These are phyloP conservation scores for Sebastes hopkinsi DNA, from an alignment of 2,797 vertebrate genomes.

Conservation along the genomic window DNA sequence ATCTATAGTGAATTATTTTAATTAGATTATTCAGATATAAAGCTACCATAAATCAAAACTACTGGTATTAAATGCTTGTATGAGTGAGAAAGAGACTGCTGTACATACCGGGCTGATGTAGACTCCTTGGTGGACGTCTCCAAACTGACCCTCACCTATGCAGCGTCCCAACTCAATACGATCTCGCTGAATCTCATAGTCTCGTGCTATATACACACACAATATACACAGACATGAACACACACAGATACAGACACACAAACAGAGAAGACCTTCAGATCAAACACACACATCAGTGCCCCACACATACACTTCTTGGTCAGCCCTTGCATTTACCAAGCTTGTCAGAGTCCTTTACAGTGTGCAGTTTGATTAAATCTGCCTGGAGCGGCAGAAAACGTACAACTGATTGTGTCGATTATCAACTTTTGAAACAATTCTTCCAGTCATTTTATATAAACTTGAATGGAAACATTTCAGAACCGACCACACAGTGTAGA, in stretches of 20 bases:
- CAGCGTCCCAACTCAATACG: slow-evolving; percentile 96
- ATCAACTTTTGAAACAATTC: background rate
- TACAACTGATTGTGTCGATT: background rate
- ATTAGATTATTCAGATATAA: background rate
- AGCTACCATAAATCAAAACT: background rate
- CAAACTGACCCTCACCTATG: slow-evolving; percentile 98
- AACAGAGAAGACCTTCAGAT: slow-evolving; percentile 9
- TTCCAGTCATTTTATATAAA: background rate
- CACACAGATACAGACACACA: slow-evolving; percentile 21
- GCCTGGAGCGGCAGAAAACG: background rate
- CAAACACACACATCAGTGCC: slow-evolving; percentile 8
- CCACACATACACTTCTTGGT: background rate
- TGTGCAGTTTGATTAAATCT: background rate
- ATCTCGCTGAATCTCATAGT: slow-evolving; percentile 98
- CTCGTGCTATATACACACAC: slow-evolving; percentile 79
- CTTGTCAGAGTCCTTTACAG: slow-evolving; percentile 64
- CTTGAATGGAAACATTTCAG: background rate
- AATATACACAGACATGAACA: slow-evolving; percentile 24
- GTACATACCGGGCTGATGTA: slow-evolving; percentile 91
- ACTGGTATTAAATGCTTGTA: background rate
- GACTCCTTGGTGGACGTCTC: slow-evolving; percentile 97
- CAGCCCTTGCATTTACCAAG: slow-evolving; percentile 42
- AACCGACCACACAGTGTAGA: background rate
- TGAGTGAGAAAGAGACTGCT: background rate
- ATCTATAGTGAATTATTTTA: background rate